phyloP scores from a whole-genome alignment of 2,888 invertebrate species.

The Nezara viridula region DNA sequence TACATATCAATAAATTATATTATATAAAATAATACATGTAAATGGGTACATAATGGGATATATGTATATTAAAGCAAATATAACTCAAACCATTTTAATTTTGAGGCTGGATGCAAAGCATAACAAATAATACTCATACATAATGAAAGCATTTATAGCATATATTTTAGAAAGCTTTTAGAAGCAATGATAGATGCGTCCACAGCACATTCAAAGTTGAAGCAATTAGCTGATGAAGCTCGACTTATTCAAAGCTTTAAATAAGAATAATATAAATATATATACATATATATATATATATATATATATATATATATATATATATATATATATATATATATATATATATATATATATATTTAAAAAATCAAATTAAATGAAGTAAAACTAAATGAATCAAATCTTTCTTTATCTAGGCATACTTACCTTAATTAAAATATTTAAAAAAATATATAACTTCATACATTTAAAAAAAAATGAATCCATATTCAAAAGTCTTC shows the following conservation, averaged over 20 bases:
- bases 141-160: conserved; percentile 30
- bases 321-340: no score
- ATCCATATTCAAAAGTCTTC: not conserved
- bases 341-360: no score
- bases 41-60: not conserved
- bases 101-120: not conserved
- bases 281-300: no score
- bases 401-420: not conserved
- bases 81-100: not conserved
- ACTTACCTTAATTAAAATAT: not conserved
- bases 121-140: not conserved
- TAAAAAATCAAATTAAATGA: no score
- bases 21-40: not conserved
- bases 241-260: conserved; percentile 14
- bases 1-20: not conserved
- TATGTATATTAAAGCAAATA: not conserved
- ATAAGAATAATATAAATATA: no score
- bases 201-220: conserved; percentile 11
- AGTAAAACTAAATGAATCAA: not conserved
- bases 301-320: no score
- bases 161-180: conserved; percentile 29
- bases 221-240: conserved; percentile 5
- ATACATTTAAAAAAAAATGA: not conserved
- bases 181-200: conserved; percentile 20
- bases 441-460: not conserved